A percentile compares a stretch with the other conserved stretches of the same genome.
phyloP scores from a whole-genome alignment of 2,113 vertebrate species.

The Megaceryle torquata region DNA sequence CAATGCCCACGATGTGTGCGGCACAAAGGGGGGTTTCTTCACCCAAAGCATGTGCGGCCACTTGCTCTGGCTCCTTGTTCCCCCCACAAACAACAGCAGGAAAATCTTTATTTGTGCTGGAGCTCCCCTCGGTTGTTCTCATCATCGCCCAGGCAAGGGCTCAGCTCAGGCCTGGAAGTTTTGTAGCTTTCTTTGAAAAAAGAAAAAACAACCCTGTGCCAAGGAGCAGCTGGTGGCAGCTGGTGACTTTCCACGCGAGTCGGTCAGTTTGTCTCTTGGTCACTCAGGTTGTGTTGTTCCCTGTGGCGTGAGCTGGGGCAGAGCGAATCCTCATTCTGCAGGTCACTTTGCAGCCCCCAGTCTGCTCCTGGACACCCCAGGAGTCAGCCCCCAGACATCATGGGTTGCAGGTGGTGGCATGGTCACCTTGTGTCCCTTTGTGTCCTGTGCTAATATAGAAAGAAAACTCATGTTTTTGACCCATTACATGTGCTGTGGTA shows the following conservation, averaged over 20 bases:
- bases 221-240: neutral
- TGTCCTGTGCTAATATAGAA: neutral
- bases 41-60: neutral
- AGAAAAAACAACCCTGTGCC: too few relatives aligned
- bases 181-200: neutral
- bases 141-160: neutral
- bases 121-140: neutral
- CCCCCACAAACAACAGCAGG: neutral
- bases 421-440: neutral
- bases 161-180: neutral
- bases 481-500: fast-evolving
- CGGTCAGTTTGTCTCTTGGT: neutral
- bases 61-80: neutral
- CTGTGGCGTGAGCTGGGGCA: fast-evolving
- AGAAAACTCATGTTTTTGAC: neutral
- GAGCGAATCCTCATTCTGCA: neutral
- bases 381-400: neutral
- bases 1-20: neutral
- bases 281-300: fast-evolving
- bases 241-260: neutral
- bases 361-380: fast-evolving
- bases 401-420: fast-evolving
- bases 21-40: constrained; percentile 49
- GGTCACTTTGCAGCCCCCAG: neutral
- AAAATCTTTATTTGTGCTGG: neutral